Evolutionary conservation across 1,140 invertebrate species (phyloP), one percentile per base, ranked within the genome.

Genomic region (Listronotus bonariensis): DNA sequence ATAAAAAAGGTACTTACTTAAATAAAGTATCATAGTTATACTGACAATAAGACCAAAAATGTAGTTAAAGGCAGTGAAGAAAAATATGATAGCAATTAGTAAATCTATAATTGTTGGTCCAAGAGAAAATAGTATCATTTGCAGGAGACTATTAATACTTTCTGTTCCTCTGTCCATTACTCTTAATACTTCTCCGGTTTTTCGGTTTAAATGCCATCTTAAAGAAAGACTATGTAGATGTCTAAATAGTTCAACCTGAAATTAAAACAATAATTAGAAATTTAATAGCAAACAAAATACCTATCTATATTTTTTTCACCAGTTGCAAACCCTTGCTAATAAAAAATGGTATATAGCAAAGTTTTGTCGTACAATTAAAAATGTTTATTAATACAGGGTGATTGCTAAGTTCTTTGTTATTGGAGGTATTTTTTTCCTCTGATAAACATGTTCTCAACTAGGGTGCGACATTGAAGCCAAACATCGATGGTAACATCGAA

Each of bases 21-120:
- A 89, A 81, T 98, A 99, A 6, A 96, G 74, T 31, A 85, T 76
- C 95, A 98, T 98, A 14, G 95, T 97, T 0, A 87, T 70, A 72
- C 97, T 95, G 0, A 98, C 92, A 71, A 98, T 96, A 0, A 97
- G 76, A 4, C 95, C 96, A 80, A 97, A 98, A 88, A 92, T 96
- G 55, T 86, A 86, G 76, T 97, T 97, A 76, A 98, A 98, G 6
- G 86, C 83, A 18, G 85, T 84, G 12, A 95, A 80, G 69, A 99
- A 98, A 78, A 91, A 98, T 0, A 95, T 79, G 20, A 98, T 86
- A 8, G 96, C 97, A 14, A 99, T 85, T 0, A 96, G 62, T 40
- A 98, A 96, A 78, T 99, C 96, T 31, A 92, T 78, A 52, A 98
- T 88, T 0, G 96, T 98, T 6, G 97, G 96, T 0, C 91, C 76